phyloP scores from a whole-genome alignment of 1,140 invertebrate species.

The Drosophila triauraria region DNA sequence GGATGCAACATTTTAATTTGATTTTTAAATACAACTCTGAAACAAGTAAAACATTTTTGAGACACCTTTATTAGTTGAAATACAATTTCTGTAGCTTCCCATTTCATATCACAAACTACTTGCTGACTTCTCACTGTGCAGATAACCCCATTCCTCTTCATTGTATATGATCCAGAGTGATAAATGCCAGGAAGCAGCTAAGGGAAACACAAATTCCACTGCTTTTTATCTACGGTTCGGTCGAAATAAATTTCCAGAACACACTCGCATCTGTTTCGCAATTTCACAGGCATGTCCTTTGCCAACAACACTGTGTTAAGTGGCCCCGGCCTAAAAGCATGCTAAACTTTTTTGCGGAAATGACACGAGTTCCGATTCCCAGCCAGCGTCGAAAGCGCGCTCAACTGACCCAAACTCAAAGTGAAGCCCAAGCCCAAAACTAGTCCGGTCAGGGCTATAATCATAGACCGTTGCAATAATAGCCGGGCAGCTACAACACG shows the following conservation, averaged over 20 bases:
- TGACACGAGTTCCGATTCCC: constrained; percentile 77
- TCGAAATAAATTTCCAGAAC: constrained; percentile 50
- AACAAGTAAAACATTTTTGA: no score
- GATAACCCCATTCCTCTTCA: neutral
- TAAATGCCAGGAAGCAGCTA: constrained; percentile 36
- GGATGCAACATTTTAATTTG: neutral
- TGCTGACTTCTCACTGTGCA: constrained; percentile 1
- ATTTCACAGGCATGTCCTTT: constrained; percentile 28
- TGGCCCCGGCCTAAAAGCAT: constrained; percentile 74
- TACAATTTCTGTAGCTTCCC: no score
- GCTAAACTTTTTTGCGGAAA: constrained; percentile 77
- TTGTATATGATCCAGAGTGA: constrained; percentile 12
- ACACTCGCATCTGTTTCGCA: constrained; percentile 42
- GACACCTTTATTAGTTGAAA: no score
- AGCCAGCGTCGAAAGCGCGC: constrained; percentile 46
- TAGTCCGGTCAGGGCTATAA: constrained; percentile 38
- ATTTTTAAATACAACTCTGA: no score
- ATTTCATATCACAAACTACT: no score
- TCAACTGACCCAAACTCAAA: constrained; percentile 34
- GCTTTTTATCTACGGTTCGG: constrained; percentile 20
- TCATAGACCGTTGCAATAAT: constrained; percentile 48
- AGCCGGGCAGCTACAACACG: constrained; percentile 29
- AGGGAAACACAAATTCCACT: constrained; percentile 25
- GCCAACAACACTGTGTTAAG: constrained; percentile 57
- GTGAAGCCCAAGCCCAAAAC: neutral